A percentile compares a stretch with the other conserved stretches of the same genome.
phyloP scores from a whole-genome alignment of 2,113 vertebrate species.

The Athene noctua region DNA sequence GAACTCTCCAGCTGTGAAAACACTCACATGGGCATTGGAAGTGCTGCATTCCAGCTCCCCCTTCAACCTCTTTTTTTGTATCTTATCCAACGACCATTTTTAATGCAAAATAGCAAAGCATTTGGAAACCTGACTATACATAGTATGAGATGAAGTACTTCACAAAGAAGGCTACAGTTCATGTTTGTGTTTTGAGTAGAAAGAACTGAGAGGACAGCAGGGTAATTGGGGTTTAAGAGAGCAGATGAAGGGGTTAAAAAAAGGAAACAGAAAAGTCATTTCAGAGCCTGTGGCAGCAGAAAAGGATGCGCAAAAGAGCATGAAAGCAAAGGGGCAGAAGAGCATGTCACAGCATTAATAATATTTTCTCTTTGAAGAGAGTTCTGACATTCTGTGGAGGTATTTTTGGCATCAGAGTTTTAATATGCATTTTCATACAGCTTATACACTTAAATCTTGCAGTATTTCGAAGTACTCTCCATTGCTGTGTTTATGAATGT shows the following conservation, averaged over 20 bases:
- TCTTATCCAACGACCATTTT: not conserved
- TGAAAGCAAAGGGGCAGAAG: conserved; percentile 27
- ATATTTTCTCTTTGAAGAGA: conserved; percentile 47
- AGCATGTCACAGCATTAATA: conserved; percentile 11
- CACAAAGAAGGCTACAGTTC: not conserved
- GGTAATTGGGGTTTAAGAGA: not conserved
- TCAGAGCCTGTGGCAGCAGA: not conserved
- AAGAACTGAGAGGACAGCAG: not conserved
- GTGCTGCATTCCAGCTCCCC: not conserved
- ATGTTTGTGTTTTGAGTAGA: not conserved
- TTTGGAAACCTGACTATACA: not conserved
- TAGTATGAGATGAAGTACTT: not conserved
- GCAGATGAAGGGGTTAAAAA: conserved; percentile 18
- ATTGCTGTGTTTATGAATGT: not conserved
- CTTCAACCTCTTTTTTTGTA: not conserved
- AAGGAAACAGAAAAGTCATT: not conserved
- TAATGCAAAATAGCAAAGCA: not conserved
- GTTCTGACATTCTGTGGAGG: conserved; percentile 13
- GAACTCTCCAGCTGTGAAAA: not conserved
- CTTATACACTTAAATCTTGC: not conserved
- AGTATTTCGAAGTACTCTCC: not conserved
- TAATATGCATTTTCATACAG: conserved; percentile 7
- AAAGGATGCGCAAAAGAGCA: not conserved
- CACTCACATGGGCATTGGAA: not conserved
- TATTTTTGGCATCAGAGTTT: conserved; percentile 38